A percentile compares a stretch with the other conserved stretches of the same genome.
Evolutionary conservation across 2,888 invertebrate genomes (phyloP).

Genomic region (Plebejus melissa): DNA sequence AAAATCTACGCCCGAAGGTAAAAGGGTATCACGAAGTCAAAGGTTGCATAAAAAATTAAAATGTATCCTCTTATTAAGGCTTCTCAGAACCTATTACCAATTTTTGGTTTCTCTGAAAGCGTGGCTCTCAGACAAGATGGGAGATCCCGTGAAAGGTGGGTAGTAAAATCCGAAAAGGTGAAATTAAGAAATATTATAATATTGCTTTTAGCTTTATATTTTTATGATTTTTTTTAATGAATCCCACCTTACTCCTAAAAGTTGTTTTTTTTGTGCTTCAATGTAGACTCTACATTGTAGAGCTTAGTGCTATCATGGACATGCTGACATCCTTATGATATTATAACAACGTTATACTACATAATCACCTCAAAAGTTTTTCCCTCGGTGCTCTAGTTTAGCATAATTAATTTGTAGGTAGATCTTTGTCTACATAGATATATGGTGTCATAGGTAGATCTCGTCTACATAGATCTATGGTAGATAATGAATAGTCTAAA

Average conservation of each 20-base stretch:
- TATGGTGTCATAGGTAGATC: neutral
- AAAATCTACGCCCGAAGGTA: neutral
- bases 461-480: neutral
- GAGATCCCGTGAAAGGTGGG: neutral
- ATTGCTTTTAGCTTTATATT: neutral
- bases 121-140: neutral
- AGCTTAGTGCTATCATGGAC: no score
- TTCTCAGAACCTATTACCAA: neutral
- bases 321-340: no score
- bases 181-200: neutral
- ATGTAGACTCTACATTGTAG: neutral
- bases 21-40: neutral
- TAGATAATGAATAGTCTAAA: slow-evolving; percentile 36
- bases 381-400: neutral
- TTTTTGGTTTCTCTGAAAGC: neutral
- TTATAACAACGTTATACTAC: no score
- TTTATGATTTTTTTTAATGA: neutral
- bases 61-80: neutral
- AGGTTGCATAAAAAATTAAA: neutral
- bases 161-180: neutral
- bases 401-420: neutral
- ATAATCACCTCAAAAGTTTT: neutral
- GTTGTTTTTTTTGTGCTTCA: neutral
- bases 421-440: neutral
- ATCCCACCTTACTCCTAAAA: neutral